Evolutionary conservation across 2,888 invertebrate species (phyloP), one percentile per base, ranked within the genome.

Genomic region (Disparrhopalites patrizii): DNA sequence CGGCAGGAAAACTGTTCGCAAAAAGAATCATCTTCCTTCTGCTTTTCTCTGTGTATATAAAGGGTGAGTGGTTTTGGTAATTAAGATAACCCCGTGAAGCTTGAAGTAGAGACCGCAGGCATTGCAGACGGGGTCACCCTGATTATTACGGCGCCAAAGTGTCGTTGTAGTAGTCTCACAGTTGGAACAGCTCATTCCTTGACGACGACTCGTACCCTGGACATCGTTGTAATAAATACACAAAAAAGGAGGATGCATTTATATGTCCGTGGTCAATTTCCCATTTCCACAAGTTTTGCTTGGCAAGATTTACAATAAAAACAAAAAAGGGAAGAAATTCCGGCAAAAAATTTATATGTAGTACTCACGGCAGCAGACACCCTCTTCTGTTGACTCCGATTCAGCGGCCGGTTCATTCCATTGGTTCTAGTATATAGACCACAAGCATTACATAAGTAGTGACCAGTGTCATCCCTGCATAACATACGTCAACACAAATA

Each of bases 91-190:
- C 78, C 85, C 85, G 78, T 93, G 92, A 73, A 93, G 83, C 82
- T 92, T 93, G 82, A 83, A 92, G 78, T 91, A 91, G 51, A 93
- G 85, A 23, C 92, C 92, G 76, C 86, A 86, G 15, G 86, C 86
- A 77, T 86, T 86, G 77, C 85, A 85, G 27, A 86, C 85, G 1
- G 85, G 84, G 75, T 86, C 84, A 0, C 85, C 85, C 68, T 82
- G 82, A 70, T 82, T 82, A 76, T 86, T 86, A 27, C 72, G 62
- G 38, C 72, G 65, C 71, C 71, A 69, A 54, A 71, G 77, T 0
- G 84, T 85, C 10, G 84, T 84, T 27, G 79, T 81, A 27, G 80
- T 79, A 7, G 84, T 85, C 65, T 80, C 78, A 76, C 85, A 85
- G 78, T 85, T 85, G 62, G 83, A 82, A 75, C 85, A 85, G 27